Conservation (phyloP, 2,888 invertebrate genomes). For the Steinernema carpocapsae region DNA sequence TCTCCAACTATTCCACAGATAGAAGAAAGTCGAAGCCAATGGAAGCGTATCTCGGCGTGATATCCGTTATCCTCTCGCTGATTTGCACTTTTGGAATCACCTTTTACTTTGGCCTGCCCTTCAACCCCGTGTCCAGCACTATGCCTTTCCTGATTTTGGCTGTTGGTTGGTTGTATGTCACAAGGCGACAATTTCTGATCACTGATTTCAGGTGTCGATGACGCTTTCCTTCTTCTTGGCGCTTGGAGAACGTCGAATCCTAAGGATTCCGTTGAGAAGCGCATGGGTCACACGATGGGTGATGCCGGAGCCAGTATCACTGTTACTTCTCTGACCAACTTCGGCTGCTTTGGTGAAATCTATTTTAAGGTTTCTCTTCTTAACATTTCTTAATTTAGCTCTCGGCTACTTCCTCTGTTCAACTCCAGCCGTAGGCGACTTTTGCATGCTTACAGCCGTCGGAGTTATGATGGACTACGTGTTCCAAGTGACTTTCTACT, state of each 20-base stretch:
- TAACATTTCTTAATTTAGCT: slow-evolving; percentile 42
- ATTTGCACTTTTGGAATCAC: slow-evolving; percentile 65
- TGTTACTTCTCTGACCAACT: slow-evolving; percentile 68
- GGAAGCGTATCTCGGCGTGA: slow-evolving; percentile 67
- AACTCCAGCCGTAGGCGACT: slow-evolving; percentile 67
- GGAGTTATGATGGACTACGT: slow-evolving; percentile 67
- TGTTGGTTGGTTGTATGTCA: slow-evolving; percentile 41
- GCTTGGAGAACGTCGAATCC: slow-evolving; percentile 67
- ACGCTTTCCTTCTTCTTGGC: slow-evolving; percentile 66
- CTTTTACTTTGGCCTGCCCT: slow-evolving; percentile 63
- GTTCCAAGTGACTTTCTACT: slow-evolving; percentile 67
- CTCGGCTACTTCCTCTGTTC: slow-evolving; percentile 68
- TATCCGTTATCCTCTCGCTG: slow-evolving; percentile 63
- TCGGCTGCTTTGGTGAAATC: slow-evolving; percentile 65
- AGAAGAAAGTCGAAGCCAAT: slow-evolving; percentile 63
- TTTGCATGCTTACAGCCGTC: slow-evolving; percentile 66
- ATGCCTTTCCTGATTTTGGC: slow-evolving; percentile 68
- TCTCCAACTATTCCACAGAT: slow-evolving; percentile 61
- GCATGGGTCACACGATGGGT: slow-evolving; percentile 66
- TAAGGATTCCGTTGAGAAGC: slow-evolving; percentile 48
- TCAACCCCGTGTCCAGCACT: slow-evolving; percentile 67
- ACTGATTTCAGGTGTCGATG: slow-evolving; percentile 59
- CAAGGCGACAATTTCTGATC: slow-evolving; percentile 19
- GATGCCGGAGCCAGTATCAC: slow-evolving; percentile 68
- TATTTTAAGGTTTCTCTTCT: neutral